Conservation (phyloP, 2,888 invertebrate genomes). For the Rhodophaea formosa region DNA sequence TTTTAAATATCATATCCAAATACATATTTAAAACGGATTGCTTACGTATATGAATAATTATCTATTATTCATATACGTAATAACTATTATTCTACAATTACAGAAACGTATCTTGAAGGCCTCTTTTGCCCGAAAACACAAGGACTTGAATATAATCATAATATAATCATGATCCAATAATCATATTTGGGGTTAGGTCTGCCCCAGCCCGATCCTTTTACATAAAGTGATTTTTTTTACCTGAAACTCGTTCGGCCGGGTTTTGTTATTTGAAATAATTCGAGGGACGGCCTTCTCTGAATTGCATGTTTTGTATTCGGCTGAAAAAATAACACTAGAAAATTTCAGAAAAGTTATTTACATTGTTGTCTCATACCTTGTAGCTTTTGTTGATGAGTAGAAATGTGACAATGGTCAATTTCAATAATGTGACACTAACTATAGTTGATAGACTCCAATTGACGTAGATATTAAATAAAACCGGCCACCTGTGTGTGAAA, state of each 20-base stretch:
- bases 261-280: constrained; percentile 46
- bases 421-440: no score
- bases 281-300: background rate
- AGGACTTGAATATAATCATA: constrained; percentile 23
- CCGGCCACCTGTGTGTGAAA: no score
- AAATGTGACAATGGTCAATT: no score
- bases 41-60: background rate
- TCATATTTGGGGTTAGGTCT: constrained; percentile 40
- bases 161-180: constrained; percentile 56
- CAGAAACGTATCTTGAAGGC: background rate
- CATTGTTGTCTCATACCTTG: no score
- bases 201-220: constrained; percentile 37
- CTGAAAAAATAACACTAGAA: background rate
- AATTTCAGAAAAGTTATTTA: background rate
- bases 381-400: no score
- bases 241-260: constrained; percentile 38
- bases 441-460: no score
- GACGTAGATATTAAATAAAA: no score
- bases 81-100: background rate
- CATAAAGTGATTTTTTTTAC: constrained; percentile 46
- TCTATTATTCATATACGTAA: no score
- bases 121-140: background rate
- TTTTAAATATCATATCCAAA: background rate
- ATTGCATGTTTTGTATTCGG: background rate
- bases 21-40: background rate